Evolutionary conservation across 2,113 vertebrate species (phyloP), one percentile per base, ranked within the genome.

Genomic region (Peromyscus leucopus): DNA sequence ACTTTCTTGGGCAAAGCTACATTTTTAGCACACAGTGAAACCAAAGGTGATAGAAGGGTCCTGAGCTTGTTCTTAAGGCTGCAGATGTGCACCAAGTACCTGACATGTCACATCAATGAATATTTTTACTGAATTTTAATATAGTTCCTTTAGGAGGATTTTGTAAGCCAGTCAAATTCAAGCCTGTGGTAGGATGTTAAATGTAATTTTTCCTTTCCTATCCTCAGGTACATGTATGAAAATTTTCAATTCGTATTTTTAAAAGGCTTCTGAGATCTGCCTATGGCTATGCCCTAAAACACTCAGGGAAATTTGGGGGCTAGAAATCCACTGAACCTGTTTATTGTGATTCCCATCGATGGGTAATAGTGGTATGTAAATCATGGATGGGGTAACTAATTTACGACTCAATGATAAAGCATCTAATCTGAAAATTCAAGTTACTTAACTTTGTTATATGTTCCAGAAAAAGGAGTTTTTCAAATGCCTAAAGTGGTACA

Each of bases 111-210:
- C 74, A 96, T 94, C 86, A 75, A 36, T 84, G 95, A 95, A 83
- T 93, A 95, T 95, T 97, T 91, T 95, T 69, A 85, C 82, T 94
- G 97, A 97, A 98, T 97, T 91, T 94, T 96, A 97, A 97, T 96
- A 91, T 26, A 61, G 26, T 93, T 94, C 83, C 91, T 96, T 90
- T 94, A 96, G 97, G 69, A 97, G 94, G 63, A 91, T 71, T 97
- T 96, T 95, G 33, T 92, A 97, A 96, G 91, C 75, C 85, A 97
- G 96, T 96, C n/a, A 92, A 97, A 96, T 95, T 95, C 71, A 90
- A 97, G 90, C 42, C 78, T 36, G 82, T 95, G 85, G 91, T 95
- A 87, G 87, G 67, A 89, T 95, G 95, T 97, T 96, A 74, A 97
- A 97, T 95, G 96, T 63, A 87, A 92, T 76, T 31, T 48, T 88